Evolutionary conservation across 2,888 invertebrate species (phyloP).

Genomic region (Cheilosia scutellata): DNA sequence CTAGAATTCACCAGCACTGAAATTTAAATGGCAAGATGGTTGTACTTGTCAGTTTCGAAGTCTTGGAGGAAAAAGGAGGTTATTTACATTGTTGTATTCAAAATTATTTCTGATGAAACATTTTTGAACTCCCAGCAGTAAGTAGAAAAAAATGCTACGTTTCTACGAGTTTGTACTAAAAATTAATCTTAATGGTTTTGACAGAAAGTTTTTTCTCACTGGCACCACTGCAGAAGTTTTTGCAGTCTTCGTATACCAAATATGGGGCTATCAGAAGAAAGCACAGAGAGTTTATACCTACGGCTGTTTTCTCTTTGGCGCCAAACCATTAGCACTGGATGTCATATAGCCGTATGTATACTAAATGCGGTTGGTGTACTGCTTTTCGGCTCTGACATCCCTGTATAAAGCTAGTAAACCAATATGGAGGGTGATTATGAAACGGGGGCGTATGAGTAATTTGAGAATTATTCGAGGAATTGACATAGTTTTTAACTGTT

Average conservation of each 20-base stretch:
- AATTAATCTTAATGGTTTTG: background rate
- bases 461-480: background rate
- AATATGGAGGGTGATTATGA: slow-evolving; percentile 69
- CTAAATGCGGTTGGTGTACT: background rate
- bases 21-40: too few relatives aligned
- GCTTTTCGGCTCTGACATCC: slow-evolving; percentile 54
- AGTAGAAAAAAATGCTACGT: background rate
- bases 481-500: background rate
- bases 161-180: background rate
- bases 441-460: slow-evolving; percentile 20
- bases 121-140: background rate
- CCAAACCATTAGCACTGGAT: slow-evolving; percentile 7
- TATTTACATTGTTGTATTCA: too few relatives aligned
- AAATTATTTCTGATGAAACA: background rate
- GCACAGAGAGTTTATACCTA: slow-evolving; percentile 5
- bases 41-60: too few relatives aligned
- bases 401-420: slow-evolving; percentile 58
- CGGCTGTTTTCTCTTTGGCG: slow-evolving; percentile 15
- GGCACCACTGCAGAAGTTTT: slow-evolving; percentile 75
- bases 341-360: background rate
- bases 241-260: slow-evolving; percentile 67
- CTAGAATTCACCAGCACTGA: too few relatives aligned
- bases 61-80: too few relatives aligned
- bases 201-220: slow-evolving; percentile 22
- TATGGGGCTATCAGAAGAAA: slow-evolving; percentile 62